Conservation (phyloP, 2,797 vertebrate genomes). For the Galagoides demidoff region DNA sequence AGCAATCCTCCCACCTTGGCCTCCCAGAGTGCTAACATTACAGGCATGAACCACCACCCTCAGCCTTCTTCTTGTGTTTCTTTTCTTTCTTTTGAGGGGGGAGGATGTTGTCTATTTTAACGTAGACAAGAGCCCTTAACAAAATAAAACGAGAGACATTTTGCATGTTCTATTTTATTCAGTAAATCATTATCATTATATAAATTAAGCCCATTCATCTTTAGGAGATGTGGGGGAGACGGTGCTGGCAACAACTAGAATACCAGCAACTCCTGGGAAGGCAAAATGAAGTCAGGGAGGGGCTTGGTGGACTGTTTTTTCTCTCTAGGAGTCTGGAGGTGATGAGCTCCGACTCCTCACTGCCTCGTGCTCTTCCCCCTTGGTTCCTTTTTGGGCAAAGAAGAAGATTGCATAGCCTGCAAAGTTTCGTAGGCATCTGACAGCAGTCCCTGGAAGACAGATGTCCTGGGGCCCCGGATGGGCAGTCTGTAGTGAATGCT, state of each 20-base stretch:
- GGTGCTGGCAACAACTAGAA: neutral
- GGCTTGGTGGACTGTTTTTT: neutral
- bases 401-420: neutral
- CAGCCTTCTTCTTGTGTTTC: too few relatives aligned
- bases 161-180: neutral
- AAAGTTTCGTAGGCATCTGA: neutral
- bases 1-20: too few relatives aligned
- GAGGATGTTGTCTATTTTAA: neutral
- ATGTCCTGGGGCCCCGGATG: conserved; percentile 65
- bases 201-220: neutral
- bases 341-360: neutral
- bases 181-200: neutral
- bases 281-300: neutral
- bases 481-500: conserved; percentile 53
- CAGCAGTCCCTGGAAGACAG: conserved; percentile 44
- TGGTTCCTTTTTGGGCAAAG: neutral
- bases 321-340: neutral
- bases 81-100: too few relatives aligned
- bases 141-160: neutral
- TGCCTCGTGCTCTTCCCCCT: neutral
- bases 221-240: neutral
- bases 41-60: too few relatives aligned
- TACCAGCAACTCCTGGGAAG: neutral
- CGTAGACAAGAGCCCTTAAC: neutral
- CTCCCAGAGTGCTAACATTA: too few relatives aligned